A percentile compares a stretch with the other conserved stretches of the same genome.
Evolutionary conservation across 2,888 invertebrate genomes (phyloP).

Genomic region (Leptogaster cylindrica): DNA sequence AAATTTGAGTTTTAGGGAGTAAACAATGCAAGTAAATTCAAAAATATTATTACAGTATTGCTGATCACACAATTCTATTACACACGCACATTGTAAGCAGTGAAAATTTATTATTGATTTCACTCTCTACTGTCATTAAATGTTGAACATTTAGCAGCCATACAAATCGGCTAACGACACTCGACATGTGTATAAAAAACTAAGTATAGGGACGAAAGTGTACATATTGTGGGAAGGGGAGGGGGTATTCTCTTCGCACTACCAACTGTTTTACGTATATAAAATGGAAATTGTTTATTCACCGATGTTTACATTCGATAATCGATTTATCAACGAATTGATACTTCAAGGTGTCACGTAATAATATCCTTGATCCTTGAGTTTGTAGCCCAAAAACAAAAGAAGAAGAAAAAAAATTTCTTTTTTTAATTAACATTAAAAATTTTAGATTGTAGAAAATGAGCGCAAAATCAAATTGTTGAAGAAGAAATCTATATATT

Average conservation of each 20-base stretch:
- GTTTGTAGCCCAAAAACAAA: too few species aligned
- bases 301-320: neutral
- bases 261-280: neutral
- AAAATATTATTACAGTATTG: too few species aligned
- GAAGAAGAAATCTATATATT: constrained; percentile 44
- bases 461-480: constrained; percentile 45
- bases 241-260: neutral
- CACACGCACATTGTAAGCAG: neutral
- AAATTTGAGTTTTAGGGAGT: too few species aligned
- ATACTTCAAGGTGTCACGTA: too few species aligned
- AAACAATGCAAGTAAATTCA: too few species aligned
- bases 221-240: too few species aligned
- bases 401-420: too few species aligned
- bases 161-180: neutral
- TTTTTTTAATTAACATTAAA: constrained; percentile 14
- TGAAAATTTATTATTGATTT: constrained; percentile 12
- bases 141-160: neutral
- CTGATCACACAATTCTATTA: neutral
- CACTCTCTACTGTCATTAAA: neutral
- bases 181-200: neutral
- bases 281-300: neutral
- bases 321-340: neutral
- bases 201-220: too few species aligned
- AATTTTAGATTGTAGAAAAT: constrained; percentile 45
- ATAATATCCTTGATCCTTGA: too few species aligned